phyloP scores from a whole-genome alignment of 2,888 invertebrate species.

The Ecdyonurus torrentis region DNA sequence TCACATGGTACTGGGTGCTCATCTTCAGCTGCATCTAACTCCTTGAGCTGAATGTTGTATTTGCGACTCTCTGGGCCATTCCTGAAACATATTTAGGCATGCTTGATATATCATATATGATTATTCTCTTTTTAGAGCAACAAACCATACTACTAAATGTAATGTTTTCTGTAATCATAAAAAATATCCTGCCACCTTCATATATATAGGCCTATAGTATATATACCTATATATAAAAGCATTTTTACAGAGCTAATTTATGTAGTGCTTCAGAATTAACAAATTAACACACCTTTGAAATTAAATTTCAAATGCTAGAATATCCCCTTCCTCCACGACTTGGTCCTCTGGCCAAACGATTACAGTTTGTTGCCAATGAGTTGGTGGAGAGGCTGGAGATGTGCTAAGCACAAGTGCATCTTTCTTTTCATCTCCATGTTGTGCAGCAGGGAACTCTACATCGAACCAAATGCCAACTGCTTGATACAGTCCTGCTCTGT shows the following conservation, averaged over 20 bases:
- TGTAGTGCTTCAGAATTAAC: too few species aligned
- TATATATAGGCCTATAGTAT: too few species aligned
- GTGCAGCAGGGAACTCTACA: conserved; percentile 46
- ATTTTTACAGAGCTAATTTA: background rate
- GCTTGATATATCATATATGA: too few species aligned
- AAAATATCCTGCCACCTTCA: too few species aligned
- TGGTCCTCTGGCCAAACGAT: conserved; percentile 54
- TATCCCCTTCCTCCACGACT: conserved; percentile 35
- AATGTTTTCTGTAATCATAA: too few species aligned
- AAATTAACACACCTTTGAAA: background rate
- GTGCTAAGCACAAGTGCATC: conserved; percentile 32
- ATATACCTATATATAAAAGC: too few species aligned
- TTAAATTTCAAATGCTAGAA: background rate
- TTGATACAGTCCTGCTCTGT: conserved; percentile 34
- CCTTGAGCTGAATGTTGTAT: conserved; percentile 51
- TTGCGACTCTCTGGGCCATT: conserved; percentile 18
- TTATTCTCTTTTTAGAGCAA: too few species aligned
- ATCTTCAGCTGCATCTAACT: conserved; percentile 46
- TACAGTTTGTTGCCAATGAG: conserved; percentile 59
- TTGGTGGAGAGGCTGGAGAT: conserved; percentile 34
- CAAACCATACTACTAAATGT: too few species aligned
- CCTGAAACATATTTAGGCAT: background rate
- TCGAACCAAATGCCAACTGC: conserved; percentile 64
- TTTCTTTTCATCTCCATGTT: conserved; percentile 21
- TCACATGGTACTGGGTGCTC: conserved; percentile 63